Base-by-base conservation (phyloP, 2,797 vertebrate species). In the Tragopan temminckii region DNA sequence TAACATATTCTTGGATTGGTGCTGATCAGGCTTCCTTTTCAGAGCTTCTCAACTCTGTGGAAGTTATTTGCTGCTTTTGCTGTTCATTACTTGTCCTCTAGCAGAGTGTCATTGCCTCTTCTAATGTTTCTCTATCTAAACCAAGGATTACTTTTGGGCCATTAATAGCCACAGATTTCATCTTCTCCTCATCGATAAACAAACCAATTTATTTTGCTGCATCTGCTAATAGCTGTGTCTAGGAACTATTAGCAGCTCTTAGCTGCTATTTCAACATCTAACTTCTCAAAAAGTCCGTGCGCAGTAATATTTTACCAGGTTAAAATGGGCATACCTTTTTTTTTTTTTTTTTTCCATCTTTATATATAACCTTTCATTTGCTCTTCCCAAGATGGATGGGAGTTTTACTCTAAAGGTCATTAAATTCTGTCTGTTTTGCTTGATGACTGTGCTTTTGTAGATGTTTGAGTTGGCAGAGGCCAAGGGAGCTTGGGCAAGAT, bases 141-240 rank as follows among this genome's bases (percentile, higher is more conserved):
- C 70, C 52, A 88, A 89, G 64, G 70, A 85, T 95, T 92, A 87
- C 85, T 95, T 95, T 95, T 70, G 82, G 92, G 67, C 74, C 92
- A 92, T 95, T 96, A 94, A 95, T 93, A 96, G 93, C 77, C 82
- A 93, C 91, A 64, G 70, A 94, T 94, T 95, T 95, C 24, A 78
- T 93, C 82, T 89, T 92, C 74, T 92, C 77, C 33, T 76, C 78
- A 90, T 90, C 89, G 95, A 95, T 95, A 95, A 96, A 95, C 93
- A 96, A 94, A 90, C 88, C 57, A 90, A 96, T 95, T 95, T 89
- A 92, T 91, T 94, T 93, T 68, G 87, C 92, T 92, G 79, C 2
- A 1, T 75, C 57, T 82, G 90, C 95, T 96, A 96, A 95, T 95
- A 94, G 91, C 93, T 94, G 80, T 80, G 77, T 91, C 86, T 87